Evolutionary conservation across 2,888 invertebrate genomes (phyloP), one percentile per base, ranked within the genome.

Genomic region (Glyphotaelius pellucidus): DNA sequence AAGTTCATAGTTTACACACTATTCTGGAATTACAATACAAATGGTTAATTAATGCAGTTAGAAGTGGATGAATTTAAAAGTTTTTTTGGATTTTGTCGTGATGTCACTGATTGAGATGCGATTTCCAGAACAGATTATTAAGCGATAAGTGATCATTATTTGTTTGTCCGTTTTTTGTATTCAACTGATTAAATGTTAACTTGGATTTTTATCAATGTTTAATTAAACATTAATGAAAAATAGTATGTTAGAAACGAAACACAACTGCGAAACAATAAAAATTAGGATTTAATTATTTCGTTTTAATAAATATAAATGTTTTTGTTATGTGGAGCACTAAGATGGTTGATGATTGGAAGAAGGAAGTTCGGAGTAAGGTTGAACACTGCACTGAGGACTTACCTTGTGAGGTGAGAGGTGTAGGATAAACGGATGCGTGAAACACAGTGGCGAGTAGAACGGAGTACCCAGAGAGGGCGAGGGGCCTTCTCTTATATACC

Each of bases 401-500:
- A 93, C 93, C 93, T 92, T 92, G 67, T n/a, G n/a, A 67, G 67
- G 67, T 67, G 67, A 67, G 25, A 67, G 67, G 67, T 67, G 67
- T 67, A 9, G 67, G 67, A n/a, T 67, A n/a, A 67, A 67, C 67
- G 47, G 89, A 85, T 87, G 85, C 90, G 91, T 92, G 92, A 91
- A 92, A 86, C 92, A 92, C 93, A 67, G 67, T 67, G 87, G 67
- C 32, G 92, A 92, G 90, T 91, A 80, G 80, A 86, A 85, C 80
- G 86, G 90, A 91, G 91, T 89, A 93, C 83, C 87, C 93, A 25
- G 92, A 91, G 92, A 90, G 92, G 90, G 91, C 88, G 91, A 90
- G 92, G 90, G 89, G 89, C 91, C 91, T 67, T 67, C 67, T 90
- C 92, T 92, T 93, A 90, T 93, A 93, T 93, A 92, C 90, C 84